Conservation (phyloP, 2,797 vertebrate genomes). For the Epinephelus malabaricus region DNA sequence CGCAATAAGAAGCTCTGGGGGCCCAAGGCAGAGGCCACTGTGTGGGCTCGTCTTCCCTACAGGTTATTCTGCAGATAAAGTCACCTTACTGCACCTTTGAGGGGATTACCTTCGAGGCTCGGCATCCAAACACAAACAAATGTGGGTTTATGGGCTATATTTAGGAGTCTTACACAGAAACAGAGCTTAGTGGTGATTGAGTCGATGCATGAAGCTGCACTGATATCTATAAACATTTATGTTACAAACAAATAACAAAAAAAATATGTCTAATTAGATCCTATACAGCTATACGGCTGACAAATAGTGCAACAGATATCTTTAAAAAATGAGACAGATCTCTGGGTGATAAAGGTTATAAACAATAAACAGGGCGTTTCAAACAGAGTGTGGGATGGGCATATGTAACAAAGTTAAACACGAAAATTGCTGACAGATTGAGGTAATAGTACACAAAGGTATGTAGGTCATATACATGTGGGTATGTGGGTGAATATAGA, state of each 20-base stretch:
- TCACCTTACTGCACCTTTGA: constrained; percentile 41
- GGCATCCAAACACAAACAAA: constrained; percentile 27
- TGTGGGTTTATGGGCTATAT: constrained; percentile 18
- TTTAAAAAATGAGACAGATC: neutral
- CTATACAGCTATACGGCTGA: neutral
- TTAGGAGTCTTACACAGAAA: neutral
- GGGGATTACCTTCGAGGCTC: constrained; percentile 24
- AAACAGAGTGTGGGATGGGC: too few relatives aligned
- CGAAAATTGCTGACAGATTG: too few relatives aligned
- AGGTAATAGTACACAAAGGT: too few relatives aligned
- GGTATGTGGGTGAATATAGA: too few relatives aligned
- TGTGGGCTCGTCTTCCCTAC: constrained; percentile 14
- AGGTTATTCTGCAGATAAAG: constrained; percentile 20
- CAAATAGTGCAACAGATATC: neutral
- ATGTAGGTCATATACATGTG: too few relatives aligned
- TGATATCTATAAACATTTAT: neutral
- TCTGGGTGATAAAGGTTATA: neutral
- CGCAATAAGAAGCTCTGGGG: constrained; percentile 2
- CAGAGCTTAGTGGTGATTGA: neutral
- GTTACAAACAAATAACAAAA: neutral
- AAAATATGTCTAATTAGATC: neutral
- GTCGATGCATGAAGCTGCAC: neutral
- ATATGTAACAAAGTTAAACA: too few relatives aligned
- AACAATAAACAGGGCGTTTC: too few relatives aligned
- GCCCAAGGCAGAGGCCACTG: constrained; percentile 30